A percentile compares a stretch with the other conserved stretches of the same genome.
phyloP scores from a whole-genome alignment of 1,140 invertebrate species.

The Zaprionus nigranus region DNA sequence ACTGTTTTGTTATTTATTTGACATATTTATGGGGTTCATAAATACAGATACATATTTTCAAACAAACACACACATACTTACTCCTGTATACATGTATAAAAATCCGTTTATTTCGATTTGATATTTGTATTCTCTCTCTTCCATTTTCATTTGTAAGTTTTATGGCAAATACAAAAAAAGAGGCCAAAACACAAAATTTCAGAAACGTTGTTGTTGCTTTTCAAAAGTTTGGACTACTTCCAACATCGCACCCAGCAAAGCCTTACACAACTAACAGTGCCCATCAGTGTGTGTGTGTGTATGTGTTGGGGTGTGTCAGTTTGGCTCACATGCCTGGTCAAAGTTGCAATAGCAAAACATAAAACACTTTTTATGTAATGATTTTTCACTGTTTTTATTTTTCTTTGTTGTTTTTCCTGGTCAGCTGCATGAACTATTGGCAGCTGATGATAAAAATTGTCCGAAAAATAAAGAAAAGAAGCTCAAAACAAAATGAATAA shows the following conservation, averaged over 20 bases:
- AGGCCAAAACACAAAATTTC: conserved; percentile 40
- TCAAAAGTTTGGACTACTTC: conserved; percentile 73
- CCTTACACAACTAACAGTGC: conserved; percentile 38
- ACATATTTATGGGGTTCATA: conserved; percentile 82
- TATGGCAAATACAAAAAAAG: conserved; percentile 61
- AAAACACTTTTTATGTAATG: conserved; percentile 82
- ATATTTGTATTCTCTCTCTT: conserved; percentile 41
- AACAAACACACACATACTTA: conserved; percentile 58
- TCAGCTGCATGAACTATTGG: conserved; percentile 76
- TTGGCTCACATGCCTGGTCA: conserved; percentile 68
- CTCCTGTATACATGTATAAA: conserved; percentile 44
- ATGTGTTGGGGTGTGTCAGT: conserved; percentile 12
- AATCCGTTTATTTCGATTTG: conserved; percentile 80
- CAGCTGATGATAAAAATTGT: conserved; percentile 82
- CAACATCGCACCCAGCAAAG: conserved; percentile 63
- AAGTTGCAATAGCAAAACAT: conserved; percentile 77
- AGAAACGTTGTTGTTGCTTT: conserved; percentile 28
- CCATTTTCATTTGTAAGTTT: conserved; percentile 60
- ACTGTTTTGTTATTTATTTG: conserved; percentile 80
- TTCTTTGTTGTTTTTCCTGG: conserved; percentile 52
- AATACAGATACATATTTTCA: conserved; percentile 66
- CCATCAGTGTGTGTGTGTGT: conserved; percentile 1
- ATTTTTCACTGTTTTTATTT: conserved; percentile 55
- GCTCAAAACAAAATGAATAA: conserved; percentile 9
- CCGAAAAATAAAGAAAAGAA: conserved; percentile 58